phyloP scores from a whole-genome alignment of 2,113 vertebrate genomes.

The Danionella cerebrum region DNA sequence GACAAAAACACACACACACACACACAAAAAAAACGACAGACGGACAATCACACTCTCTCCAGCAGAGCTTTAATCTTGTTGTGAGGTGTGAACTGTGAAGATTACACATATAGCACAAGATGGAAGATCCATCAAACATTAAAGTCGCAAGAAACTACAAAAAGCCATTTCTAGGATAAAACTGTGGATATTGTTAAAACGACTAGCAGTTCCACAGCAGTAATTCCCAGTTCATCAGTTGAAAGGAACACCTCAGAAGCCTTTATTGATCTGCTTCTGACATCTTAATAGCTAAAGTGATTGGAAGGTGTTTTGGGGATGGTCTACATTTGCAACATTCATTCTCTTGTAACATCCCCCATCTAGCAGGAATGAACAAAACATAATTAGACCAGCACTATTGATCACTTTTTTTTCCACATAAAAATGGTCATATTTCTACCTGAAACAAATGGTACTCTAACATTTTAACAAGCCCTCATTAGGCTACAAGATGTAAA shows the following conservation, averaged over 20 bases:
- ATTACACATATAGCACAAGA: too few relatives aligned
- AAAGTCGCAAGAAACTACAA: too few relatives aligned
- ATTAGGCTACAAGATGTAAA: too few relatives aligned
- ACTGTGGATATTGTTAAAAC: too few relatives aligned
- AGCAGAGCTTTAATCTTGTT: constrained; percentile 36
- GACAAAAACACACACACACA: constrained; percentile 47
- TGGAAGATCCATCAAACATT: too few relatives aligned
- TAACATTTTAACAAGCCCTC: too few relatives aligned
- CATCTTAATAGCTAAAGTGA: not conserved
- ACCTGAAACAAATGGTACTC: too few relatives aligned
- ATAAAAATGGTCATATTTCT: not conserved
- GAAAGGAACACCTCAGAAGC: constrained; percentile 16
- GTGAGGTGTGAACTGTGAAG: not conserved
- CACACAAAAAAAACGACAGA: constrained; percentile 35
- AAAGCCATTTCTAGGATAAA: too few relatives aligned
- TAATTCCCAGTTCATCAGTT: constrained; percentile 8
- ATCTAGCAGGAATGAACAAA: not conserved
- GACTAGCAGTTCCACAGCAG: too few relatives aligned
- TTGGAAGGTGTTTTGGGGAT: not conserved
- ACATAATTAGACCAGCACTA: not conserved
- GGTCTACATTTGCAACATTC: not conserved
- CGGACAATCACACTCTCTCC: too few relatives aligned
- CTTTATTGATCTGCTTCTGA: constrained; percentile 20
- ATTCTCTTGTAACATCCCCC: not conserved
- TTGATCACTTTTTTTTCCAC: constrained; percentile 9